Conservation (phyloP, 2,797 vertebrate genomes). For the Lepidocolaptes lacrymiger region DNA sequence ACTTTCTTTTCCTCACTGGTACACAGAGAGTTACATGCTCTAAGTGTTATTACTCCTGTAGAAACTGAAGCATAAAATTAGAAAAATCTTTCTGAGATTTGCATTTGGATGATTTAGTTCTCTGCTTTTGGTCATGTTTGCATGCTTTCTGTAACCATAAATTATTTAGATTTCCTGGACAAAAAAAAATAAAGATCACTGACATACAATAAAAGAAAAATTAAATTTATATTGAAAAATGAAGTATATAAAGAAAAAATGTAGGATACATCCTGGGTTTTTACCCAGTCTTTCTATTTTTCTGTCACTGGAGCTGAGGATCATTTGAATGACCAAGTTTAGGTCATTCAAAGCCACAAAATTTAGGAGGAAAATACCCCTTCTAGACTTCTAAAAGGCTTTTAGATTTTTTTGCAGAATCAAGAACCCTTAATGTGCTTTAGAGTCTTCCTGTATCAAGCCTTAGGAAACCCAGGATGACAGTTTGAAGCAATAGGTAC, state of each 20-base stretch:
- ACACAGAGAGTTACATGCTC: neutral
- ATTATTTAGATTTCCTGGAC: neutral
- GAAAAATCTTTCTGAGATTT: neutral
- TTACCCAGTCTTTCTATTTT: neutral
- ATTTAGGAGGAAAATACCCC: neutral
- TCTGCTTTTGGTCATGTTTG: neutral
- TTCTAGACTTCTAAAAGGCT: neutral
- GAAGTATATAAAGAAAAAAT: neutral
- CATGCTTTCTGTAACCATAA: neutral
- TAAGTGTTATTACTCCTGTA: neutral
- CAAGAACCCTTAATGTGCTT: neutral
- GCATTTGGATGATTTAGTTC: neutral
- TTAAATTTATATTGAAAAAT: neutral
- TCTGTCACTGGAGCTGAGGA: neutral
- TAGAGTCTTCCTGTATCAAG: neutral
- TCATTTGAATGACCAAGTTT: neutral
- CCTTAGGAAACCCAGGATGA: neutral
- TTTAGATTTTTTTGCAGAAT: neutral
- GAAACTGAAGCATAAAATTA: neutral
- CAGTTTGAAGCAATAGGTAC: neutral
- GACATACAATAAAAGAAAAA: neutral
- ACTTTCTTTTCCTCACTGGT: neutral
- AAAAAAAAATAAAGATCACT: neutral
- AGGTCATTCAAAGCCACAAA: neutral
- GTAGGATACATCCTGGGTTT: neutral